Evolutionary conservation across 2,888 invertebrate genomes (phyloP).

Genomic region (Coenonympha glycerion): DNA sequence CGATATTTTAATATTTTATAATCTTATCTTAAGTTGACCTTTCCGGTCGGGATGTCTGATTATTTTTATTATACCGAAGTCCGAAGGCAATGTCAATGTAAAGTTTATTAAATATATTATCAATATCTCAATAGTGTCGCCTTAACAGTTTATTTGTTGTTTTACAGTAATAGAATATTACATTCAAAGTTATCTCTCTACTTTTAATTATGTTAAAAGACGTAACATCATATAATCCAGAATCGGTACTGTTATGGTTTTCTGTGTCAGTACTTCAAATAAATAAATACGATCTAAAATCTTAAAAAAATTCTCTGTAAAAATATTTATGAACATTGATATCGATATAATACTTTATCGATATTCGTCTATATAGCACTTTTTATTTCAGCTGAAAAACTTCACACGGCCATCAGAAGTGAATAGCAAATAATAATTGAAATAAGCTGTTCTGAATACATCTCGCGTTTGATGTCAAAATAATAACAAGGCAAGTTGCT

Average conservation of each 20-base stretch:
- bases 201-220: no score
- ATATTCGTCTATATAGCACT: not conserved
- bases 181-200: no score
- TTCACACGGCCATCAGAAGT: not conserved
- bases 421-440: not conserved
- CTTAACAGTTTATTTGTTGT: not conserved
- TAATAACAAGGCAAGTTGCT: slow-evolving; percentile 10
- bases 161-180: no score
- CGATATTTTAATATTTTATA: not conserved
- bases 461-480: slow-evolving; percentile 13
- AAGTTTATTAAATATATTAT: slow-evolving; percentile 7
- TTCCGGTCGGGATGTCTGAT: slow-evolving; percentile 2
- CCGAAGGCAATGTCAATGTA: slow-evolving; percentile 3
- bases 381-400: not conserved
- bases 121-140: not conserved
- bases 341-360: no score
- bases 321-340: no score
- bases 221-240: no score
- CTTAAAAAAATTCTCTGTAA: not conserved
- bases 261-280: no score
- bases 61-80: slow-evolving; percentile 16
- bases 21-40: slow-evolving; percentile 6
- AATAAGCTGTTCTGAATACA: slow-evolving; percentile 6
- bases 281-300: no score
- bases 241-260: no score